Base-by-base conservation (phyloP, 1,140 invertebrate species). In the Leucophenga varia region DNA sequence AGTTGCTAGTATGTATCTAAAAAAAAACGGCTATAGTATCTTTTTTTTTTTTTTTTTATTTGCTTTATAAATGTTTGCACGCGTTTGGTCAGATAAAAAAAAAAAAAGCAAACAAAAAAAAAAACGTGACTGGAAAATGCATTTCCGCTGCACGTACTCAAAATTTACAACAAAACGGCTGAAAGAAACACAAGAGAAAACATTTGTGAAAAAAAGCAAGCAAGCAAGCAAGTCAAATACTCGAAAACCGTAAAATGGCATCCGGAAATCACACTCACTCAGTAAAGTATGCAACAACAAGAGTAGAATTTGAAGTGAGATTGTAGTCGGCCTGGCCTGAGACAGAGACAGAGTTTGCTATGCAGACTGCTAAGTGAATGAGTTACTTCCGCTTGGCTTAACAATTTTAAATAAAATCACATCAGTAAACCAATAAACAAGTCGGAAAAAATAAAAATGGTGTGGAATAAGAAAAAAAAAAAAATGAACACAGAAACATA, bases 221-320 rank as follows among this genome's bases (percentile, higher is more conserved):
- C n/a, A n/a, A n/a, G n/a, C n/a, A n/a, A n/a, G 59, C 50, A 54
- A 61, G 57, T 65, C 65, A 65, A 65, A 61, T 55, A 65, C 10
- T 25, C 10, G 5, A 10, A 25, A 25, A 25, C 22, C 22, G 22
- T 25, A 25, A 25, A n/a, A 25, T 10, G 22, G 22, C 22, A 65
- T 65, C 58, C 61, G 61, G 61, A 65, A 65, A 61, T 65, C 59
- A 65, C 63, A 65, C 61, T 65, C 58, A n/a, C n/a, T n/a, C 58
- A 65, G 61, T 65, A 61, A 65, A 47, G 47, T 28, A 34, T n/a
- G 35, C 43, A 39, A 30, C 19, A 10, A 43, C 13, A n/a, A n/a
- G n/a, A n/a, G n/a, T n/a, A n/a, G n/a, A n/a, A n/a, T n/a, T n/a
- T n/a, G n/a, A n/a, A n/a, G n/a, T n/a, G n/a, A n/a, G n/a, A n/a